phyloP scores from a whole-genome alignment of 2,888 invertebrate genomes.

The Neocrepidodera transversa region DNA sequence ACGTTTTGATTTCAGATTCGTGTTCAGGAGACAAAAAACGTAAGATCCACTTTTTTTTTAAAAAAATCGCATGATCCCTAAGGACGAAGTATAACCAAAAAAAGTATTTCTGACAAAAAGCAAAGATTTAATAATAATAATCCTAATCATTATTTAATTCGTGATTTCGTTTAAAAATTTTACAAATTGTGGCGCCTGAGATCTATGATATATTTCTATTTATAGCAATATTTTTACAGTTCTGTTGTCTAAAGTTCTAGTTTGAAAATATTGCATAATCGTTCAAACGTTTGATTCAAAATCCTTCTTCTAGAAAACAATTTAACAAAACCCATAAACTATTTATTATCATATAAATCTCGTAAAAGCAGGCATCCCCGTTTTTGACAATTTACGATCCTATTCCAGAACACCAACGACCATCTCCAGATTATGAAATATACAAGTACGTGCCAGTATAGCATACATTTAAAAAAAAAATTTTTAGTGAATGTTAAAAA shows the following conservation, averaged over 20 bases:
- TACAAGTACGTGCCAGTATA: neutral
- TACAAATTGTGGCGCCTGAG: neutral
- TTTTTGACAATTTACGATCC: slow-evolving; percentile 3
- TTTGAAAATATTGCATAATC: neutral
- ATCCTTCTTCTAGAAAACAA: neutral
- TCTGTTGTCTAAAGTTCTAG: neutral
- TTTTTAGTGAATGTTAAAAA: no score
- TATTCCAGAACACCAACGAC: slow-evolving; percentile 10
- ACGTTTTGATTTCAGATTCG: no score
- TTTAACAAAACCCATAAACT: slow-evolving; percentile 8
- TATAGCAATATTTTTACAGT: neutral
- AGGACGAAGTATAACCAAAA: no score
- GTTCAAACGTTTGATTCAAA: neutral
- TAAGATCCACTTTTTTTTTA: no score
- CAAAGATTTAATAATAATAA: no score
- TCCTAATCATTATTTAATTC: no score
- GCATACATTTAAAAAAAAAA: no score
- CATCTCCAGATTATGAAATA: slow-evolving; percentile 9
- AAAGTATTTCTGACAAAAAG: no score
- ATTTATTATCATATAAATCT: slow-evolving; percentile 13
- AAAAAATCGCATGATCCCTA: no score
- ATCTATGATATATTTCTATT: neutral
- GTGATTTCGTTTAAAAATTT: neutral
- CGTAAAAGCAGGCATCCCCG: slow-evolving; percentile 8
- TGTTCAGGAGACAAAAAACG: no score